Evolutionary conservation across 2,113 vertebrate genomes (phyloP), one percentile per base, ranked within the genome.

Genomic region (Psilopogon haemacephalus): DNA sequence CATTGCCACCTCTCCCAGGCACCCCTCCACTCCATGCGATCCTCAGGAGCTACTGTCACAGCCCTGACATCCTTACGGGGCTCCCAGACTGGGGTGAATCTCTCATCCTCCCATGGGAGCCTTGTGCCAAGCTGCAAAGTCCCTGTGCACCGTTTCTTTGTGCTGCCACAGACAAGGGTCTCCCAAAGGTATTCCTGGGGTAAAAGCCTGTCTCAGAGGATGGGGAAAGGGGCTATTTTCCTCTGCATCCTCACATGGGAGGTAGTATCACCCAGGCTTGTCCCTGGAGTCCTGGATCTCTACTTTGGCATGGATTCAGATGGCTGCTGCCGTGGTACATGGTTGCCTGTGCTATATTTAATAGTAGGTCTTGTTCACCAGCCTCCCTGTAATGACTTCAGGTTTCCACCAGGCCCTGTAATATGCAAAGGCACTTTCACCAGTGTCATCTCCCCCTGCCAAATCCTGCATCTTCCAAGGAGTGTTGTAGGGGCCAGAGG

Each of bases 151-250:
- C 1, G 1, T 73, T 71, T 32, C 75, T 55, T n/a, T 16, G 35
- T 1, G 0, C 28, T 38, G 27, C 28, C 8, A 0, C 0, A 5
- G 19, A 9, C 12, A 24, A 74, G 0, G 4, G 24, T 24, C 28
- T 1, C 5, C 59, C 35, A 64, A 64, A 30, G 30, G 23, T 27
- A 30, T 9, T 3, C 60, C 63, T 1, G 1, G 27, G 33, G 2
- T 44, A 11, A 20, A 59, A 86, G 5, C 21, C 33, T 64, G 71
- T 48, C 58, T 48, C 4, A 8, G 62, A 38, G 59, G 38, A 46
- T 72, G 11, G 55, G 28, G 8, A 17, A 52, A 12, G 4, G 44
- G 11, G 5, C 38, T 80, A 3, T 73, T 72, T 80, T 40, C 55
- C 17, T n/a, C 44, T 15, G 10, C 26, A 28, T 24, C 33, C 30